phyloP scores from a whole-genome alignment of 2,888 invertebrate species.

The Hipparchia semele region DNA sequence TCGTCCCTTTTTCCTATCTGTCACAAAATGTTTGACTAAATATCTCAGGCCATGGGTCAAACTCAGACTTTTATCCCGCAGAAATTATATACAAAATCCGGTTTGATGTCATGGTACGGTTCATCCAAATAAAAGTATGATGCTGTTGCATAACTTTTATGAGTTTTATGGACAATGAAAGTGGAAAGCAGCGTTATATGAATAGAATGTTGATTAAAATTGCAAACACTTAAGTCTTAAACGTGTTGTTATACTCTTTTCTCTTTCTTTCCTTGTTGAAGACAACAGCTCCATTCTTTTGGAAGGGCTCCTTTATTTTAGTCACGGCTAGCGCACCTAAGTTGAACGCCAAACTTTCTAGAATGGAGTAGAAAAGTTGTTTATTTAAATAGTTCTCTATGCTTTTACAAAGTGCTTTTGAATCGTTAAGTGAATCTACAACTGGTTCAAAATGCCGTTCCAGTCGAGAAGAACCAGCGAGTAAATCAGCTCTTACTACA shows the following conservation, averaged over 20 bases:
- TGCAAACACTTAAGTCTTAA: not conserved
- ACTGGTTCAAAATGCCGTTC: too few relatives aligned
- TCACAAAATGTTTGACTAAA: not conserved
- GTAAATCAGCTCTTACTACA: too few relatives aligned
- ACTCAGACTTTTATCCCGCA: constrained; percentile 18
- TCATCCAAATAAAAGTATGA: constrained; percentile 31
- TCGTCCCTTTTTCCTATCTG: not conserved
- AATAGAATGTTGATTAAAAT: constrained; percentile 5
- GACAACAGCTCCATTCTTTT: too few relatives aligned
- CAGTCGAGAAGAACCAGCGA: too few relatives aligned
- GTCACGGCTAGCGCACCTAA: too few relatives aligned
- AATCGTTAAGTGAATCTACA: too few relatives aligned
- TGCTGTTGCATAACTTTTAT: constrained; percentile 30
- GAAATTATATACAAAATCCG: constrained; percentile 30
- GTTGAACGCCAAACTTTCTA: too few relatives aligned
- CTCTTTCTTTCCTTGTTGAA: not conserved
- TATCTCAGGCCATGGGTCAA: constrained; percentile 21
- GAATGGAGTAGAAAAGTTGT: too few relatives aligned
- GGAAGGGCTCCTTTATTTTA: too few relatives aligned
- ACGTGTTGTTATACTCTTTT: not conserved
- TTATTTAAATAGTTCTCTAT: too few relatives aligned
- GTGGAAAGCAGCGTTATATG: constrained; percentile 33
- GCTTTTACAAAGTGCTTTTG: too few relatives aligned
- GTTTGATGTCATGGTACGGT: constrained; percentile 32
- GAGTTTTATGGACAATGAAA: constrained; percentile 38